Conservation (phyloP, 2,113 vertebrate species). For the Psephotus haematonotus region DNA sequence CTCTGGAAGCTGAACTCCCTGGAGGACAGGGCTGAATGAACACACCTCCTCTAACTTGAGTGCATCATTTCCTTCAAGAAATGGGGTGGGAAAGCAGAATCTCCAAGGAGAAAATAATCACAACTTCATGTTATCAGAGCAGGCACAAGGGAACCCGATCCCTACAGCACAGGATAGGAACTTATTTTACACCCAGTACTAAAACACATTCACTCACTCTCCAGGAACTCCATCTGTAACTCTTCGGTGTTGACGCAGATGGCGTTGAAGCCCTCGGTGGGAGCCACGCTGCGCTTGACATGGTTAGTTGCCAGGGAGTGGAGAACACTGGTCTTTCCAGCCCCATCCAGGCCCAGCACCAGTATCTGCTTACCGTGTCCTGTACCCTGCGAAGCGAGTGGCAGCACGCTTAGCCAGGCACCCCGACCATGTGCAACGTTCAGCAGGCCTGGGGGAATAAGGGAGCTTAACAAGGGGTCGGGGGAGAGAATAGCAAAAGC, state of each 20-base stretch:
- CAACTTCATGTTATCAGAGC: accelerated
- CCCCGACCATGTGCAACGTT: background rate
- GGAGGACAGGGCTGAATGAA: background rate
- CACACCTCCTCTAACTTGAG: background rate
- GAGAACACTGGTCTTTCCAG: conserved; percentile 92
- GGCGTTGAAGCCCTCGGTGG: conserved; percentile 87
- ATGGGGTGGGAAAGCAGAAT: background rate
- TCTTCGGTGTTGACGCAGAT: conserved; percentile 84
- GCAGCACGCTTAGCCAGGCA: background rate
- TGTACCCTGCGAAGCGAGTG: conserved; percentile 64
- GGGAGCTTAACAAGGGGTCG: background rate
- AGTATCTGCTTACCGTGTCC: conserved; percentile 80
- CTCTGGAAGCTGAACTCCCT: background rate
- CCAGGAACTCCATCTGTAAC: conserved; percentile 86
- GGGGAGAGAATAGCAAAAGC: background rate
- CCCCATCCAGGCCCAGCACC: conserved; percentile 90
- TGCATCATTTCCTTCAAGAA: background rate
- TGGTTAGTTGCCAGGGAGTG: conserved; percentile 80
- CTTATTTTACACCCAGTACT: accelerated
- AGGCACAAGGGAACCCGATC: background rate
- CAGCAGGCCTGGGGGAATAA: background rate
- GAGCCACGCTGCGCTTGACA: conserved; percentile 76
- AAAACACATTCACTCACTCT: conserved; percentile 79
- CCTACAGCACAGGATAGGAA: background rate
- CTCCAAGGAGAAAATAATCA: background rate